Percentiles rank a stretch among this genome's conserved stretches.
phyloP scores from a whole-genome alignment of 1,140 invertebrate species.

The Contarinia nasturtii region DNA sequence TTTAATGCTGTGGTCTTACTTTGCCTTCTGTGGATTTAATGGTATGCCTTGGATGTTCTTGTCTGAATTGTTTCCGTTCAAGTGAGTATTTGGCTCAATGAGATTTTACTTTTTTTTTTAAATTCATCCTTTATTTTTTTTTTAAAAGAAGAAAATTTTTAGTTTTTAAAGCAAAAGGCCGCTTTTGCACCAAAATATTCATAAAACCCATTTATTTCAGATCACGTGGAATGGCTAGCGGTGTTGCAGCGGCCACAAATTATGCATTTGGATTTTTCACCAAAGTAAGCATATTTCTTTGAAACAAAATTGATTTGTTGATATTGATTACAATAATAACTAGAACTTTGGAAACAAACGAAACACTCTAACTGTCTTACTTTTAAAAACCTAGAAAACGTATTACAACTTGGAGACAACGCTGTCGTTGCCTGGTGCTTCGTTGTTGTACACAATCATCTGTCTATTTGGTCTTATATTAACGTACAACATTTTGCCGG shows the following conservation, averaged over 20 bases:
- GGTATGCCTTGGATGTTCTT: conserved; percentile 29
- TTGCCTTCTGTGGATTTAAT: conserved; percentile 6
- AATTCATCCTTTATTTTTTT: conserved; percentile 19
- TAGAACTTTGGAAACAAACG: too few species aligned
- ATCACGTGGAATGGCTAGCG: conserved; percentile 33
- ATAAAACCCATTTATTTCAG: conserved; percentile 13
- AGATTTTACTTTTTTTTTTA: too few species aligned
- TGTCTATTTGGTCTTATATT: conserved; percentile 22
- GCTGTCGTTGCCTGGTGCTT: conserved; percentile 25
- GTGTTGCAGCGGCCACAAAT: conserved; percentile 31
- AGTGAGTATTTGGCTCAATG: too few species aligned
- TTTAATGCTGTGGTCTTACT: conserved; percentile 7
- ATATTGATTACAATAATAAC: conserved; percentile 35
- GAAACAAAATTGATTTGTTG: conserved; percentile 27
- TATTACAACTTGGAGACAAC: conserved; percentile 29
- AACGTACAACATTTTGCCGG: conserved; percentile 48
- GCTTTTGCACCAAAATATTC: too few species aligned
- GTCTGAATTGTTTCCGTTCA: conserved; percentile 25
- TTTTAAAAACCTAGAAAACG: too few species aligned
- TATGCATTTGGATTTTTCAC: conserved; percentile 39
- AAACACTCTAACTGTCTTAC: too few species aligned
- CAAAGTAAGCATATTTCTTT: conserved; percentile 38
- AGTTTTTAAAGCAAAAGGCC: too few species aligned
- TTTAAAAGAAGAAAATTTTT: too few species aligned
- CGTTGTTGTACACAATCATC: too few species aligned